Evolutionary conservation across 2,888 invertebrate species (phyloP).

Genomic region (Lochmaea crataegi): DNA sequence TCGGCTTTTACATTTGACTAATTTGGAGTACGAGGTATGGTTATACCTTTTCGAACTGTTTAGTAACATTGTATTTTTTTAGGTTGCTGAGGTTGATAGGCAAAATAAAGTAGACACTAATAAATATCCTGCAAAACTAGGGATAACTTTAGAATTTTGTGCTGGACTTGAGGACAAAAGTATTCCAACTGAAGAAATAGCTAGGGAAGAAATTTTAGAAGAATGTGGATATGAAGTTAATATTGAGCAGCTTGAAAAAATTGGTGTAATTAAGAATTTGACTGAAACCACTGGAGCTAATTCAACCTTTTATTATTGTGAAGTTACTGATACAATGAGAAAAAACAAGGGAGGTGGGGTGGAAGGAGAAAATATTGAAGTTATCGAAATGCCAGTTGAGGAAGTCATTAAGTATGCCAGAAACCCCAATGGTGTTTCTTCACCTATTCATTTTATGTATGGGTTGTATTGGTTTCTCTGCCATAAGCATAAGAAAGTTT

Average conservation of each 20-base stretch:
- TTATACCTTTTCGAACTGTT: too few relatives aligned
- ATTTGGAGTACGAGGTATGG: too few relatives aligned
- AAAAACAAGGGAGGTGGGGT: constrained; percentile 81
- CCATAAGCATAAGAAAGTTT: constrained; percentile 42
- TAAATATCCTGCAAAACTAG: constrained; percentile 75
- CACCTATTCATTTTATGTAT: constrained; percentile 80
- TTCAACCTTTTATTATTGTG: constrained; percentile 87
- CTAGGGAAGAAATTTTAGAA: constrained; percentile 86
- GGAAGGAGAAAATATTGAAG: constrained; percentile 87
- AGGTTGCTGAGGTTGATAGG: constrained; percentile 64
- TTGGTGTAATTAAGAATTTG: constrained; percentile 79
- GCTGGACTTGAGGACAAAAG: constrained; percentile 93
- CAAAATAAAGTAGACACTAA: constrained; percentile 68
- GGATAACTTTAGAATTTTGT: constrained; percentile 89
- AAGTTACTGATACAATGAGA: constrained; percentile 85
- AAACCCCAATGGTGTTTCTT: constrained; percentile 69
- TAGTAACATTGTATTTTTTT: background rate
- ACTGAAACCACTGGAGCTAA: constrained; percentile 81
- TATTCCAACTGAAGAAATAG: constrained; percentile 77
- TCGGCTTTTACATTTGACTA: too few relatives aligned
- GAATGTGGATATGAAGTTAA: constrained; percentile 93
- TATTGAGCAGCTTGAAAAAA: constrained; percentile 69
- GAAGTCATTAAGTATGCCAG: constrained; percentile 73
- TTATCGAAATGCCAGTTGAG: constrained; percentile 81
- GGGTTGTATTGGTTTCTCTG: constrained; percentile 81